A percentile compares a stretch with the other conserved stretches of the same genome.
Evolutionary conservation across 2,797 vertebrate species (phyloP).

Genomic region (Syndactyla subalaris): DNA sequence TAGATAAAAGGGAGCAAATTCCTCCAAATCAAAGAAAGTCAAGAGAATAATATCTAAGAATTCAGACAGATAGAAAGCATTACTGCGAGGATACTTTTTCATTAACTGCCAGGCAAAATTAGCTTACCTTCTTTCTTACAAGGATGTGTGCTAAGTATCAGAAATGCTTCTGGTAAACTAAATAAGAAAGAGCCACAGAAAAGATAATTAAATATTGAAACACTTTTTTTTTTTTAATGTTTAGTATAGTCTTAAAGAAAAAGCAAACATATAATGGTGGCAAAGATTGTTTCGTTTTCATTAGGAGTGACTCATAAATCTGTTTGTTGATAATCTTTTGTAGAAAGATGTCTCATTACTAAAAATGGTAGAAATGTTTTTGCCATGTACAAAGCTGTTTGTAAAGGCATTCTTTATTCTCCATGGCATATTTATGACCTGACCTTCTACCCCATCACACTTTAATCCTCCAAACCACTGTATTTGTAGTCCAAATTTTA

Average conservation of each 20-base stretch:
- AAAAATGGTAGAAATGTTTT: not conserved
- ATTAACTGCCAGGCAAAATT: not conserved
- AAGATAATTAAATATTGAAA: not conserved
- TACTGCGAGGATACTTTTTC: not conserved
- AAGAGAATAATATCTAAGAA: constrained; percentile 25
- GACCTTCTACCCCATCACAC: not conserved
- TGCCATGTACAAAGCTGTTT: not conserved
- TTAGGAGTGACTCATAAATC: not conserved
- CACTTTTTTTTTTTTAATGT: not conserved
- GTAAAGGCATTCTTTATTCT: not conserved
- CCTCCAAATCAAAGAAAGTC: constrained; percentile 44
- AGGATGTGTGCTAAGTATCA: not conserved
- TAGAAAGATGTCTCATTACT: not conserved
- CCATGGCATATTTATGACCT: not conserved
- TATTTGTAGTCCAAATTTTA: not conserved
- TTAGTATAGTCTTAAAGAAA: not conserved
- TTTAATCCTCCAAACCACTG: not conserved
- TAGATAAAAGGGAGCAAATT: constrained; percentile 61
- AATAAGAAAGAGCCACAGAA: not conserved
- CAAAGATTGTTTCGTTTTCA: not conserved
- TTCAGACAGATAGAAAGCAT: constrained; percentile 19
- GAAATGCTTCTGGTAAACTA: not conserved
- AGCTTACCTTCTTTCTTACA: not conserved
- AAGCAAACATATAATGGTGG: not conserved
- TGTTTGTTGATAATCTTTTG: not conserved